These are phyloP conservation scores for Tretioscincus oriximinensis DNA, from an alignment of 2,113 vertebrate species.

Conservation along the genomic window DNA sequence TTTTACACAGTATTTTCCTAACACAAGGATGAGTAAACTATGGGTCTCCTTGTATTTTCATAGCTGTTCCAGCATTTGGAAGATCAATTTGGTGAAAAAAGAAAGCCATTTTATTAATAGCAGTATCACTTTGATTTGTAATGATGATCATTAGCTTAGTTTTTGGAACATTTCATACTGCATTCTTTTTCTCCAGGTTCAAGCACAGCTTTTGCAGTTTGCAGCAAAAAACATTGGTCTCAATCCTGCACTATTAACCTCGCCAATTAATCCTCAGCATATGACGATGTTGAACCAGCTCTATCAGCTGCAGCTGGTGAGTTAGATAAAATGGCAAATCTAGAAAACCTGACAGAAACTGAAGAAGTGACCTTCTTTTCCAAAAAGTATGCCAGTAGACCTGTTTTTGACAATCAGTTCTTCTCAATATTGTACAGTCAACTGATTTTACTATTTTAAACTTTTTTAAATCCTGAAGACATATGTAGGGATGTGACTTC, in stretches of 20 bases:
- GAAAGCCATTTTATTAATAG: neutral
- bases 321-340: conserved; percentile 49
- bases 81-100: too few species aligned
- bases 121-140: neutral
- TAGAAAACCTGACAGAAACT: conserved; percentile 21
- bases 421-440: neutral
- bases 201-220: conserved; percentile 99
- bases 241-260: conserved; percentile 99
- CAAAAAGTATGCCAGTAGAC: neutral
- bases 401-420: neutral
- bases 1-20: neutral
- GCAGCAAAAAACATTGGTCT: conserved; percentile 99
- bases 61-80: too few species aligned
- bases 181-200: conserved; percentile 81
- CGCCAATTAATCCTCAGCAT: conserved; percentile 99
- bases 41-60: too few species aligned
- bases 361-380: neutral
- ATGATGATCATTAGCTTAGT: neutral
- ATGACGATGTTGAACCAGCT: conserved; percentile 99
- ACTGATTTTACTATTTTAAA: neutral
- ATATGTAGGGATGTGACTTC: neutral
- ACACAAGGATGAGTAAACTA: too few species aligned
- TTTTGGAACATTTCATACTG: neutral
- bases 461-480: neutral
- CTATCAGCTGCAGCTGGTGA: conserved; percentile 99